Percentiles rank a stretch among this genome's conserved stretches.
Conservation (phyloP, 1,140 invertebrate species). For the Zaprionus ornatus region DNA sequence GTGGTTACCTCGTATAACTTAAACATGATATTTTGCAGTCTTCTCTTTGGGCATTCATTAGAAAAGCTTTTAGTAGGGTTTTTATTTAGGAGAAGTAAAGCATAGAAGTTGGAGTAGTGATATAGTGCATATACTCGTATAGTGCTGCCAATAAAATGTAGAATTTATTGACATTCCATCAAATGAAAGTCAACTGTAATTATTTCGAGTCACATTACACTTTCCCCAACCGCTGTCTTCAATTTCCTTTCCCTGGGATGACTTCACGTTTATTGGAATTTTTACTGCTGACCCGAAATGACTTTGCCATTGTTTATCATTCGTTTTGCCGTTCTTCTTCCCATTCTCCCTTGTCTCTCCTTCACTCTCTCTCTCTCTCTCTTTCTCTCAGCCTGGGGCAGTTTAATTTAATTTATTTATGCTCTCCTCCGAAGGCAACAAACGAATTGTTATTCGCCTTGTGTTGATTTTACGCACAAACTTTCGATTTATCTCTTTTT, state of each 20-base stretch:
- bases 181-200: constrained; percentile 55
- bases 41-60: constrained; percentile 1
- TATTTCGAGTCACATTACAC: constrained; percentile 34
- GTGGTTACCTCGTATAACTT: constrained; percentile 15
- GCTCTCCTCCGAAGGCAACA: constrained; percentile 4
- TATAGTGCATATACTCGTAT: too few species aligned
- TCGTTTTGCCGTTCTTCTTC: constrained; percentile 22
- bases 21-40: constrained; percentile 10
- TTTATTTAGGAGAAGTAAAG: not conserved
- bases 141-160: not conserved
- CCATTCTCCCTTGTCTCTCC: constrained; percentile 10
- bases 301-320: constrained; percentile 50
- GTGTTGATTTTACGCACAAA: constrained; percentile 39
- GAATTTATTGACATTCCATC: constrained; percentile 4
- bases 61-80: constrained; percentile 3
- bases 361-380: not conserved
- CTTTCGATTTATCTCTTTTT: constrained; percentile 6
- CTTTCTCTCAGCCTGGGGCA: not conserved
- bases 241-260: not conserved
- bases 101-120: not conserved
- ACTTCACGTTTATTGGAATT: constrained; percentile 35
- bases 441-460: constrained; percentile 15
- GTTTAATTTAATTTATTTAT: constrained; percentile 55
- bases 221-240: not conserved
- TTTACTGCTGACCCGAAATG: constrained; percentile 52